Conservation (phyloP, 1,140 invertebrate genomes). For the Leptopilina clavipes region DNA sequence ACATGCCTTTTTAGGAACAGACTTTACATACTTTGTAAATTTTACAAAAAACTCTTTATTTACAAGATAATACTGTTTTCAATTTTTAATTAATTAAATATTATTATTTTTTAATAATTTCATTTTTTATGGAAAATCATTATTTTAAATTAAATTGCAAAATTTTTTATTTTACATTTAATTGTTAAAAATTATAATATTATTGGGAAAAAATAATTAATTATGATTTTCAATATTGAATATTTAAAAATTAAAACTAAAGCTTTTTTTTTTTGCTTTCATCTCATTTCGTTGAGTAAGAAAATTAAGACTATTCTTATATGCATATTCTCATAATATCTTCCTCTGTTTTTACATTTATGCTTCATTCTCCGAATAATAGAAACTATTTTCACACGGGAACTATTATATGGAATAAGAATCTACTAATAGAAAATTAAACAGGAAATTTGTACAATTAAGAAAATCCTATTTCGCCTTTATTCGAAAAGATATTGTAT, state of each 20-base stretch:
- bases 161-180: no score
- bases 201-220: not conserved
- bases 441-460: slow-evolving; percentile 2
- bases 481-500: not conserved
- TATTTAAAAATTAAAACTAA: not conserved
- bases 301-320: slow-evolving; percentile 24
- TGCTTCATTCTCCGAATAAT: slow-evolving; percentile 22
- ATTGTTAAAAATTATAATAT: no score
- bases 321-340: not conserved
- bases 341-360: slow-evolving; percentile 21
- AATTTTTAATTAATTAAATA: not conserved
- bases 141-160: no score
- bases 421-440: slow-evolving; percentile 29
- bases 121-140: no score
- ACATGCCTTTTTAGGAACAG: not conserved
- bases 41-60: not conserved
- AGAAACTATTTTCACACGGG: not conserved
- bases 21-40: not conserved
- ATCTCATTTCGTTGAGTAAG: not conserved
- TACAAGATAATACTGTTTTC: not conserved
- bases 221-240: not conserved
- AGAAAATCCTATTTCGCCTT: not conserved
- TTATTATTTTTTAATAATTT: not conserved
- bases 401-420: not conserved
- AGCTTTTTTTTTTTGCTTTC: not conserved